These are phyloP conservation scores for Scomberomorus guttatus DNA, from an alignment of 2,797 vertebrate genomes.

Conservation along the genomic window DNA sequence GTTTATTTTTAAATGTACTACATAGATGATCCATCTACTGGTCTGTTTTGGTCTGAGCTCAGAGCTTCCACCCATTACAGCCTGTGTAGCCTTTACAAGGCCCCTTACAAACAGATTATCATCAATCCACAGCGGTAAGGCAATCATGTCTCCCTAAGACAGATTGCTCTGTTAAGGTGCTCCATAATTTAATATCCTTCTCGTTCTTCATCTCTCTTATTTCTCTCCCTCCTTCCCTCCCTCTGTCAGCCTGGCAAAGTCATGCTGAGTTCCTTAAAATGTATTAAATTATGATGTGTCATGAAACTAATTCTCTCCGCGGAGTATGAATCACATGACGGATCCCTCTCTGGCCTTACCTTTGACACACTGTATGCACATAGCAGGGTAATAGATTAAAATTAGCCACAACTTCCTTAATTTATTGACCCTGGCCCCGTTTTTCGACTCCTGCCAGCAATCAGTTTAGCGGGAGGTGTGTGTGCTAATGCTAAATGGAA, in stretches of 20 bases:
- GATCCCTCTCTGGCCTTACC: constrained; percentile 78
- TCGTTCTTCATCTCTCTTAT: constrained; percentile 69
- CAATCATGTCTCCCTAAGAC: constrained; percentile 82
- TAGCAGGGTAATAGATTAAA: constrained; percentile 83
- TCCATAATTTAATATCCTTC: constrained; percentile 86
- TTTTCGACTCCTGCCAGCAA: constrained; percentile 68
- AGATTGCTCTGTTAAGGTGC: constrained; percentile 84
- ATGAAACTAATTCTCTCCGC: constrained; percentile 82
- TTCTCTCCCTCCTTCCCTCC: constrained; percentile 30
- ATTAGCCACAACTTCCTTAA: constrained; percentile 82
- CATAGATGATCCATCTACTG: constrained; percentile 25
- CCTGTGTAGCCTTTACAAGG: constrained; percentile 65
- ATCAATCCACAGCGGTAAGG: constrained; percentile 80
- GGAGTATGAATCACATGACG: constrained; percentile 85
- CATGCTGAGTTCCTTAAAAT: constrained; percentile 85
- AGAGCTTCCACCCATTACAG: constrained; percentile 48
- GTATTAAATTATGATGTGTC: constrained; percentile 87
- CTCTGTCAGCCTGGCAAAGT: constrained; percentile 73
- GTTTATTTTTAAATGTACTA: constrained; percentile 16
- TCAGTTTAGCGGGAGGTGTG: constrained; percentile 67
- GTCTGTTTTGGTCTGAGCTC: constrained; percentile 23
- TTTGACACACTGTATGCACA: constrained; percentile 84
- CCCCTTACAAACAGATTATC: constrained; percentile 81
- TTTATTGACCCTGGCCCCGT: constrained; percentile 81
- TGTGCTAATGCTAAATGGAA: constrained; percentile 57